These are phyloP conservation scores for Turnix velox DNA, from an alignment of 2,113 vertebrate genomes.

Conservation along the genomic window DNA sequence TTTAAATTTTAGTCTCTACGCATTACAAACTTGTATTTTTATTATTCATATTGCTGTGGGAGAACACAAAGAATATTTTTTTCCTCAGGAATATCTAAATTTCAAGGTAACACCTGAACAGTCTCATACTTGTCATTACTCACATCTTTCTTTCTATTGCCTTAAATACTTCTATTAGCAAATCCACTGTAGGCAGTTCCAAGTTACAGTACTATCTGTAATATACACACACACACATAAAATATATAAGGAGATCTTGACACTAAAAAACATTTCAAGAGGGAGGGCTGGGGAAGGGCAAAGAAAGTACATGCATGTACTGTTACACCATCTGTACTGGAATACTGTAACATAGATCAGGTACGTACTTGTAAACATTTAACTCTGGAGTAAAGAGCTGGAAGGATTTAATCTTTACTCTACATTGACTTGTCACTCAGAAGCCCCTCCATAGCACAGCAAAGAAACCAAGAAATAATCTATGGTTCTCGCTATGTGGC, in stretches of 20 bases:
- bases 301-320: neutral
- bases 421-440: neutral
- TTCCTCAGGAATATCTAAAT: neutral
- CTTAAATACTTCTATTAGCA: neutral
- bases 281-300: rapidly evolving
- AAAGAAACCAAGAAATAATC: neutral
- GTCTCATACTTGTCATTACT: neutral
- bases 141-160: neutral
- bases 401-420: neutral
- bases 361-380: neutral
- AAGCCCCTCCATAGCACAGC: neutral
- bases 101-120: neutral
- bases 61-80: neutral
- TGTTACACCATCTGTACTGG: neutral
- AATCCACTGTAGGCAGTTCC: neutral
- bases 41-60: neutral
- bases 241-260: neutral
- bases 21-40: neutral
- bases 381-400: neutral
- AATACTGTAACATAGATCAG: neutral
- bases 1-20: neutral
- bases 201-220: neutral
- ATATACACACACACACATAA: neutral
- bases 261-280: neutral
- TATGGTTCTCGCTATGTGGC: neutral